Conservation (phyloP, 2,113 vertebrate genomes). For the Falcunculus frontatus region DNA sequence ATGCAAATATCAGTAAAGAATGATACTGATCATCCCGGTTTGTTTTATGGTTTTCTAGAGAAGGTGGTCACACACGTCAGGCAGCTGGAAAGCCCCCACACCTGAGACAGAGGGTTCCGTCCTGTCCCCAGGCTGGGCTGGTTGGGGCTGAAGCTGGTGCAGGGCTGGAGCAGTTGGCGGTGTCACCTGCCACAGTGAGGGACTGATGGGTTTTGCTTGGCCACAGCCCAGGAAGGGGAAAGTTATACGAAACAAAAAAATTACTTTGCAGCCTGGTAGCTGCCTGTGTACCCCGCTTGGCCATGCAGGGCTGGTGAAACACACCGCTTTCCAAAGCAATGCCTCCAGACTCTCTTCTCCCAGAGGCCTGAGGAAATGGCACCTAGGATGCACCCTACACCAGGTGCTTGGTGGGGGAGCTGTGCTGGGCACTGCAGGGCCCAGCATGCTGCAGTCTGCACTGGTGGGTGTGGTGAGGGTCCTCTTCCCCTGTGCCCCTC, state of each 20-base stretch:
- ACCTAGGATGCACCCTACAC: background rate
- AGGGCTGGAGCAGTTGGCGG: background rate
- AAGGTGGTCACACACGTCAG: background rate
- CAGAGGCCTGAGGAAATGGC: background rate
- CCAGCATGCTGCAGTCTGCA: background rate
- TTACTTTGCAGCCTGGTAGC: background rate
- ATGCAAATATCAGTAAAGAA: background rate
- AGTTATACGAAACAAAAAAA: background rate
- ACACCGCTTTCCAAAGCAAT: background rate
- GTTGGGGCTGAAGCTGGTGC: accelerated
- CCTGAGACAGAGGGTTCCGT: background rate
- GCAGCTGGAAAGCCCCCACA: background rate
- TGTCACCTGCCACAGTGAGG: background rate
- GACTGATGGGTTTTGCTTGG: background rate
- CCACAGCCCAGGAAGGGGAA: background rate
- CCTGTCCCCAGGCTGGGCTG: background rate
- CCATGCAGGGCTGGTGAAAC: background rate
- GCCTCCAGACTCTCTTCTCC: background rate
- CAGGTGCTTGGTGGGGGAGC: background rate
- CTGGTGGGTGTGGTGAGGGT: background rate
- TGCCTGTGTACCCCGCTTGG: background rate
- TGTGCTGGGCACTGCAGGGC: background rate
- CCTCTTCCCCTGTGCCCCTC: background rate
- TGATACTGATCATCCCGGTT: background rate
- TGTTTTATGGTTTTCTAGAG: background rate